Evolutionary conservation across 2,797 vertebrate species (phyloP), one percentile per base, ranked within the genome.

Genomic region (Hirundo rustica): DNA sequence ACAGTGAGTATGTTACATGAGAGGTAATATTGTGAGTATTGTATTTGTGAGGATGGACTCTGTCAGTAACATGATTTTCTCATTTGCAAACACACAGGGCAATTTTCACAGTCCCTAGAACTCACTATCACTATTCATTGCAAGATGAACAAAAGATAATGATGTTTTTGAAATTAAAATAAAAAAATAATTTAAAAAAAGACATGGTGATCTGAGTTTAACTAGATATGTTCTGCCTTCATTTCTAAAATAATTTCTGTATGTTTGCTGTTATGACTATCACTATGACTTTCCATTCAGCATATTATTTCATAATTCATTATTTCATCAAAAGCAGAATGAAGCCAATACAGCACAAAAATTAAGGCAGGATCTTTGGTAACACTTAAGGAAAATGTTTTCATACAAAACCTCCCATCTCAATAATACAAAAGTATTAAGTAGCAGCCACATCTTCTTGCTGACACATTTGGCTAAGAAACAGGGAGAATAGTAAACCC

Each of bases 311-410:
- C 48, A 32, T 26, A 77, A 85, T 23, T 80, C 23, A 50, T 62
- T 88, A 66, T 44, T 77, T 87, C n/a, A 73, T 68, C 48, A 86
- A 85, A 83, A 77, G 88, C 29, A 87, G 62, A 66, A 38, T 42
- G 23, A 95, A 85, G 12, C 50, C 16, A 93, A 85, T 12, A 70
- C 26, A 76, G 57, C 29, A 78, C 18, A 70, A 92, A 91, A 85
- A 79, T 92, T 68, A 67, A 71, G 72, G 62, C 21, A 89, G 26
- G 11, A 55, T 44, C 26, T 84, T 87, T 54, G 18, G 48, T 16
- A 82, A 44, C 16, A 83, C 19, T 55, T 50, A 45, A 65, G 8
- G 21, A 83, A 76, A 62, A 76, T 10, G 12, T 77, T 68, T 89
- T 75, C 27, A 73, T 64, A 45, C 12, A 71, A 60, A 92, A 78